Conservation (phyloP, 2,797 vertebrate species). For the Hipposideros larvatus region DNA sequence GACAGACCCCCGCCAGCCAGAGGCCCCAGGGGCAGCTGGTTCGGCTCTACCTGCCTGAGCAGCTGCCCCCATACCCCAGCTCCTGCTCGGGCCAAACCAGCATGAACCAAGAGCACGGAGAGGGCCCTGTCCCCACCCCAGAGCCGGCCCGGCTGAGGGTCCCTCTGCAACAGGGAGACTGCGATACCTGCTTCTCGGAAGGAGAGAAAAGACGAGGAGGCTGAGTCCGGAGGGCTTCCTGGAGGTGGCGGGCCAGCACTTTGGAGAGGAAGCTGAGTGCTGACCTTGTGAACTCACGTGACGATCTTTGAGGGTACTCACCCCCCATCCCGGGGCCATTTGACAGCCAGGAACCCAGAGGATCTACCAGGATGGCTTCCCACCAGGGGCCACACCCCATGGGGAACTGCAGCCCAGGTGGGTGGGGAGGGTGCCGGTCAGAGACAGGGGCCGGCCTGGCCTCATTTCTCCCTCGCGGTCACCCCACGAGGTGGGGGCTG, state of each 20-base stretch:
- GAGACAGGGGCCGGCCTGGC: neutral
- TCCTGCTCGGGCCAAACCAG: neutral
- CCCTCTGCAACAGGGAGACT: neutral
- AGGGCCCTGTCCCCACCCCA: neutral
- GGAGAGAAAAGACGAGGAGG: neutral
- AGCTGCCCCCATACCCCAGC: rapidly evolving
- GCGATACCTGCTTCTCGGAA: neutral
- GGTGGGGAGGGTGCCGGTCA: too few relatives aligned
- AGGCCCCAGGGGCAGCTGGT: neutral
- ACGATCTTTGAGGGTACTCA: neutral
- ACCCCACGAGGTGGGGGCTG: neutral
- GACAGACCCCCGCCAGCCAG: neutral
- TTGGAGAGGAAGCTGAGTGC: neutral
- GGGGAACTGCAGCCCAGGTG: neutral
- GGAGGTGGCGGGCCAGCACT: neutral
- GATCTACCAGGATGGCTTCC: neutral
- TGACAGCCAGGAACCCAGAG: neutral
- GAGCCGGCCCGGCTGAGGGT: neutral
- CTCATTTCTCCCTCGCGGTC: neutral
- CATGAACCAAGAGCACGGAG: neutral
- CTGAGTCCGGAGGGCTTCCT: neutral
- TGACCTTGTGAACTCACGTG: too few relatives aligned
- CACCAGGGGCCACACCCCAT: rapidly evolving
- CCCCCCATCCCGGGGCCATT: neutral
- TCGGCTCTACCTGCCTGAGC: neutral